Conservation (phyloP, 2,888 invertebrate species). For the Athalia circularis region DNA sequence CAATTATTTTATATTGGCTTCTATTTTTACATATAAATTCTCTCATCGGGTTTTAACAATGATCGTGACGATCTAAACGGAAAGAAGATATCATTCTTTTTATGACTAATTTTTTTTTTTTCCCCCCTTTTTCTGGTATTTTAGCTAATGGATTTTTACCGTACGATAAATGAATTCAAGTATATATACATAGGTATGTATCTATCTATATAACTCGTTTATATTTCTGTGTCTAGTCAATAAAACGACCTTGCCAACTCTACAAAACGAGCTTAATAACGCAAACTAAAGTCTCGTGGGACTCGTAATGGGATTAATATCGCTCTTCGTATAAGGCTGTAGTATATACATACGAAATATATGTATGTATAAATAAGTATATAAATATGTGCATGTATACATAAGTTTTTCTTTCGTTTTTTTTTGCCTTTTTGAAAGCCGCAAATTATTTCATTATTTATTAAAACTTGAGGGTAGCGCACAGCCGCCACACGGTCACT, state of each 20-base stretch:
- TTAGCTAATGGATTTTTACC: background rate
- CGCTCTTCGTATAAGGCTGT: slow-evolving; percentile 26
- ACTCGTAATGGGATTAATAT: slow-evolving; percentile 43
- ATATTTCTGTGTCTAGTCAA: slow-evolving; percentile 22
- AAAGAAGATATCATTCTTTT: too few relatives aligned
- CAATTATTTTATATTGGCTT: too few relatives aligned
- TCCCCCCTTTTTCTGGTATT: too few relatives aligned
- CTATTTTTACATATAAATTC: too few relatives aligned
- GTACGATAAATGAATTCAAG: background rate
- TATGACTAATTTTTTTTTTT: too few relatives aligned
- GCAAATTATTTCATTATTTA: slow-evolving; percentile 24
- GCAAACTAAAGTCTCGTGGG: slow-evolving; percentile 43
- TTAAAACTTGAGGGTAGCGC: background rate
- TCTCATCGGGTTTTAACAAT: too few relatives aligned
- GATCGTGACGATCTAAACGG: too few relatives aligned
- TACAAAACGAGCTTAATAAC: slow-evolving; percentile 41
- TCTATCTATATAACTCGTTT: background rate
- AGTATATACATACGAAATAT: too few relatives aligned
- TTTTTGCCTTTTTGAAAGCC: background rate
- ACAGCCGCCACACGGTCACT: background rate
- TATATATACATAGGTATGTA: background rate
- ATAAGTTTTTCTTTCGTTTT: too few relatives aligned
- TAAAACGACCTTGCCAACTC: slow-evolving; percentile 32
- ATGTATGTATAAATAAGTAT: too few relatives aligned
- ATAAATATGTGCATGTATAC: too few relatives aligned